These are phyloP conservation scores for Lampris incognitus DNA, from an alignment of 2,113 vertebrate genomes.

Conservation along the genomic window DNA sequence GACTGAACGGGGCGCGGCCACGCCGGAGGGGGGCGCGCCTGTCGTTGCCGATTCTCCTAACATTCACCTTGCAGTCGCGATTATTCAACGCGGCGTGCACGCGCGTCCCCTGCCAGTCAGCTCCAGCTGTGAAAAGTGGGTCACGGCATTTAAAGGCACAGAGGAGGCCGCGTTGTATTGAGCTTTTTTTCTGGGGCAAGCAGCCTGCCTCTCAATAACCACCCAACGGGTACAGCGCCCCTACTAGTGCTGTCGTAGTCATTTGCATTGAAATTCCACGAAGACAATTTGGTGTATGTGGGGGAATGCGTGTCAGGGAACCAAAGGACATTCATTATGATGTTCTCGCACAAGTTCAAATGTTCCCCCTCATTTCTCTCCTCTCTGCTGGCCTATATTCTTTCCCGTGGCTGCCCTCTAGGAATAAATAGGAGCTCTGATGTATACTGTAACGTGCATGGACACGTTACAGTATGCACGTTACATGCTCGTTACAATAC, in stretches of 20 bases:
- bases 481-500: too few relatives aligned
- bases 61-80: constrained; percentile 81
- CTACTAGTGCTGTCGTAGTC: constrained; percentile 12
- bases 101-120: constrained; percentile 62
- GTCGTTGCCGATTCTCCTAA: constrained; percentile 77
- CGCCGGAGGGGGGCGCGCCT: constrained; percentile 26
- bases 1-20: constrained; percentile 36
- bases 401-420: constrained; percentile 34
- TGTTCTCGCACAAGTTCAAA: constrained; percentile 11
- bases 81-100: constrained; percentile 74
- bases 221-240: constrained; percentile 8
- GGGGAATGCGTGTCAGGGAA: constrained; percentile 50
- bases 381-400: constrained; percentile 45
- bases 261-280: constrained; percentile 50
- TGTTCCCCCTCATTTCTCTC: constrained; percentile 2
- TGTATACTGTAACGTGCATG: not conserved
- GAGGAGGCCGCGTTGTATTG: not conserved
- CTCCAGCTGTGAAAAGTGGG: constrained; percentile 80
- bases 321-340: constrained; percentile 41
- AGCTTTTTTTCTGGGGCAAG: constrained; percentile 23
- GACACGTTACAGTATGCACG: too few relatives aligned
- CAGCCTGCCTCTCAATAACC: constrained; percentile 2
- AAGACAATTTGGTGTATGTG: constrained; percentile 33
- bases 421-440: constrained; percentile 4
- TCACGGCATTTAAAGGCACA: constrained; percentile 83